These are phyloP conservation scores for Hiodon alosoides DNA, from an alignment of 2,113 vertebrate species.

Conservation along the genomic window DNA sequence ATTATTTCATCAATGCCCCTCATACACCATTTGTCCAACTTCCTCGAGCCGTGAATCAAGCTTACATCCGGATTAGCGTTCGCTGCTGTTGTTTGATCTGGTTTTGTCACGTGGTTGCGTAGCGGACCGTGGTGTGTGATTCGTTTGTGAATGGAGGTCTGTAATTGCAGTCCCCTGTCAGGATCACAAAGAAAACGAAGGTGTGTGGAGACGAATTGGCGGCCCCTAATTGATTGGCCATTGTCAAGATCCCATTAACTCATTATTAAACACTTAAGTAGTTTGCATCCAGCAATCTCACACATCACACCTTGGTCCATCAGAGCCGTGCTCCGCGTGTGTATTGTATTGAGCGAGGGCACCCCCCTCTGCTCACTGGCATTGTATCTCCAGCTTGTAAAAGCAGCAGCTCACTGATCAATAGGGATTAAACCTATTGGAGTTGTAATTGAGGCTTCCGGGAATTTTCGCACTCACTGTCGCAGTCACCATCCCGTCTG, in stretches of 20 bases:
- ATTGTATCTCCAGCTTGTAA: neutral
- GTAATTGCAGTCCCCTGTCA: too few species aligned
- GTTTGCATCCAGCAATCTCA: too few species aligned
- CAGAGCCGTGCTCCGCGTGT: constrained; percentile 13
- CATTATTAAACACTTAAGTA: constrained; percentile 54
- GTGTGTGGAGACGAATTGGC: constrained; percentile 42
- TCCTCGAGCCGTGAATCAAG: neutral
- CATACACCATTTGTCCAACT: neutral
- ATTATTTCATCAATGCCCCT: neutral
- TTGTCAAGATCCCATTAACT: constrained; percentile 59
- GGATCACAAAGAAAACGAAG: constrained; percentile 33
- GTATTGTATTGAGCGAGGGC: constrained; percentile 4
- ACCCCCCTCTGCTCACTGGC: neutral
- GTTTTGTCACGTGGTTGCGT: constrained; percentile 38
- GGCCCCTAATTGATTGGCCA: constrained; percentile 63
- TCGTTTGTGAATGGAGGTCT: constrained; percentile 55
- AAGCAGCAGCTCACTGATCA: constrained; percentile 37
- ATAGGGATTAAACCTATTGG: constrained; percentile 43
- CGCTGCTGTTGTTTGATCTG: constrained; percentile 39
- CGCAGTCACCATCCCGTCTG: neutral
- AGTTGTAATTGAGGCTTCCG: constrained; percentile 20
- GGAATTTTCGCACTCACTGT: too few species aligned
- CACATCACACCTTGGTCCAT: constrained; percentile 39
- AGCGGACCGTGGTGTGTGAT: constrained; percentile 37
- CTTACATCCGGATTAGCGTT: constrained; percentile 4